Base-by-base conservation (phyloP, 2,888 invertebrate species). In the Nematopogon swammerdamellus region DNA sequence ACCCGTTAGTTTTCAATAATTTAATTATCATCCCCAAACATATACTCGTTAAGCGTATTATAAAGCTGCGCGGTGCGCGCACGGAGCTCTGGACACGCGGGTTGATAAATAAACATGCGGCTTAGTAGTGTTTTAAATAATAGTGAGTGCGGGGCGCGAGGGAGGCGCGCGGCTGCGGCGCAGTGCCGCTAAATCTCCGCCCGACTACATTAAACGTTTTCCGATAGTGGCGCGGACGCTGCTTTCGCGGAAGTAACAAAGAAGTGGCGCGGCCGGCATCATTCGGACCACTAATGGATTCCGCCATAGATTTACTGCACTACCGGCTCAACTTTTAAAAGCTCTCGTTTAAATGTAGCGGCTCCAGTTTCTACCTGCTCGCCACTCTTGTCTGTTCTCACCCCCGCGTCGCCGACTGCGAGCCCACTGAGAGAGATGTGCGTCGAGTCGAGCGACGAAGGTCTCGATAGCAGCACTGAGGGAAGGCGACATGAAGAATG, bases 161-260 rank as follows among this genome's bases (percentile, higher is more conserved):
- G 19, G 44, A 47, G 47, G 18, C 36, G 58, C 57, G 59, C 55
- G 57, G 43, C 60, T 56, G 60, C 56, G 59, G 65, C 65, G 30
- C 19, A 25, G 42, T 47, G 63, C 58, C 61, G 64, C 64, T 72
- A 70, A 74, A 74, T 73, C 70, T 70, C 65, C 36, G 3, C 54
- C 63, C 55, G 65, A 69, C 64, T 68, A 72, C 72, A 74, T 74
- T 74, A 75, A 55, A 69, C 70, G 70, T 75, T 74, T 74, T 72
- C 70, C 74, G 71, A 75, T 75, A 75, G 71, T 20, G 19, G 45
- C 49, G 36, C 25, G 30, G 16, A 49, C 58, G 60, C 59, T 60
- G 60, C 59, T 63, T 65, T 70, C 70, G 66, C 63, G 66, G 67
- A 68, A 72, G 73, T 75, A 71, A 73, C 72, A 77, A 77, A 76